A percentile compares a stretch with the other conserved stretches of the same genome.
These are phyloP conservation scores for Stylophora pistillata DNA, from an alignment of 64 coral and sea anemone species.

Conservation along the genomic window DNA sequence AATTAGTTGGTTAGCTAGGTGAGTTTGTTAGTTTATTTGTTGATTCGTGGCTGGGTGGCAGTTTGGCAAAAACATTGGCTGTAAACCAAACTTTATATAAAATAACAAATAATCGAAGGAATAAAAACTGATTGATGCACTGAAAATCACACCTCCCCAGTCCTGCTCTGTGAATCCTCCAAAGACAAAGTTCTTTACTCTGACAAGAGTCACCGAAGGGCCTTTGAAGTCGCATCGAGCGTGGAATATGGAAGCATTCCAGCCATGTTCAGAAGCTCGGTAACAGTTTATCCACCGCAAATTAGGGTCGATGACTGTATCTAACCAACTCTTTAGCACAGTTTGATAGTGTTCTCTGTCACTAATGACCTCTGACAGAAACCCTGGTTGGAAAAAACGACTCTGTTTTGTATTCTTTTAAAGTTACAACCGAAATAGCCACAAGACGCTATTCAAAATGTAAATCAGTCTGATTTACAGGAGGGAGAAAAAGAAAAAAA, in stretches of 20 bases:
- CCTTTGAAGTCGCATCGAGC: constrained; percentile 28
- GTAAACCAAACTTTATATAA: too few species aligned
- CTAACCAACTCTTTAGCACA: background rate
- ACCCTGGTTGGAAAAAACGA: constrained; percentile 10
- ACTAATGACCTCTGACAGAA: constrained; percentile 36
- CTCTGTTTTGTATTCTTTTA: background rate
- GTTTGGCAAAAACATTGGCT: too few species aligned
- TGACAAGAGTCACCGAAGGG: constrained; percentile 32
- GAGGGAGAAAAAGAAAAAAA: too few species aligned
- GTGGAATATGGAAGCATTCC: constrained; percentile 16
- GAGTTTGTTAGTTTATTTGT: too few species aligned
- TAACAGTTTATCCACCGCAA: constrained; percentile 39
- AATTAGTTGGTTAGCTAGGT: too few species aligned
- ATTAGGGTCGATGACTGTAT: background rate
- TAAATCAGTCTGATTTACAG: too few species aligned
- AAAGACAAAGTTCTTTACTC: constrained; percentile 24
- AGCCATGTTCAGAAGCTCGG: constrained; percentile 29
- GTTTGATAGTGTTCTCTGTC: background rate
- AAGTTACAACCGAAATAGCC: too few species aligned
- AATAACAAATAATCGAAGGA: too few species aligned
- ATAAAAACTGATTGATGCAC: too few species aligned
- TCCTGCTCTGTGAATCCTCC: constrained; percentile 24
- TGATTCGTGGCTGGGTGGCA: too few species aligned
- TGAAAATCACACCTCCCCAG: constrained; percentile 28
- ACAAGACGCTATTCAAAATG: too few species aligned